Conservation (phyloP, 2,888 invertebrate species). For the Tolmerus cingulatus region DNA sequence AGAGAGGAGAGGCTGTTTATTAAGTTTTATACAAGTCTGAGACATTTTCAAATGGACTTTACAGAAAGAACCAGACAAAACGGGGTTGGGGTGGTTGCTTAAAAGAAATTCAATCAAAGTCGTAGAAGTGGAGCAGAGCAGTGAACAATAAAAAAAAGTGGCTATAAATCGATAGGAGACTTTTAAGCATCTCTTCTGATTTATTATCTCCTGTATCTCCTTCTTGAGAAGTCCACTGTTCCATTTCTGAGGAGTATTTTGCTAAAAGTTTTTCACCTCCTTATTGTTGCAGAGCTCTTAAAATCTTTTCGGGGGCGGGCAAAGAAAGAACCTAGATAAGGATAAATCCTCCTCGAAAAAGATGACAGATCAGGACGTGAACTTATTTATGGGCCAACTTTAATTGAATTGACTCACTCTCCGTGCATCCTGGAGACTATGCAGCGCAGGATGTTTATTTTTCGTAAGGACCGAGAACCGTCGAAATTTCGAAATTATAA, state of each 20-base stretch:
- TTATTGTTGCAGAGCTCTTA: neutral
- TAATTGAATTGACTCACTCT: slow-evolving; percentile 25
- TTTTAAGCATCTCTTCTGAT: neutral
- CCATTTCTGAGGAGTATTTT: neutral
- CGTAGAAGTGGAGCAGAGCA: neutral
- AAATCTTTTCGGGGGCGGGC: neutral
- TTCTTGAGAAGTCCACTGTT: neutral
- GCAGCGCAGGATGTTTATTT: neutral
- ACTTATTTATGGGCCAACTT: slow-evolving; percentile 19
- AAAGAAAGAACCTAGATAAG: neutral
- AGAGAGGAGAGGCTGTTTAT: neutral
- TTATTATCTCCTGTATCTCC: neutral
- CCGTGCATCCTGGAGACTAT: neutral
- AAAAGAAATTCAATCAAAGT: neutral
- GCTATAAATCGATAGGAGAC: neutral
- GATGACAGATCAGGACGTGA: slow-evolving; percentile 4
- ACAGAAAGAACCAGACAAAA: neutral
- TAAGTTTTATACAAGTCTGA: neutral
- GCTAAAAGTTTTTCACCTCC: neutral
- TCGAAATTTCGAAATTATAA: slow-evolving; percentile 17
- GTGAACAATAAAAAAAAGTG: neutral
- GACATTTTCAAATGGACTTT: neutral
- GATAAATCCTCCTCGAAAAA: neutral
- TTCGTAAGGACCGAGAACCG: neutral
- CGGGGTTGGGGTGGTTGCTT: neutral